These are phyloP conservation scores for Drosophila picticornis DNA, from an alignment of 2,888 invertebrate genomes.

Conservation along the genomic window DNA sequence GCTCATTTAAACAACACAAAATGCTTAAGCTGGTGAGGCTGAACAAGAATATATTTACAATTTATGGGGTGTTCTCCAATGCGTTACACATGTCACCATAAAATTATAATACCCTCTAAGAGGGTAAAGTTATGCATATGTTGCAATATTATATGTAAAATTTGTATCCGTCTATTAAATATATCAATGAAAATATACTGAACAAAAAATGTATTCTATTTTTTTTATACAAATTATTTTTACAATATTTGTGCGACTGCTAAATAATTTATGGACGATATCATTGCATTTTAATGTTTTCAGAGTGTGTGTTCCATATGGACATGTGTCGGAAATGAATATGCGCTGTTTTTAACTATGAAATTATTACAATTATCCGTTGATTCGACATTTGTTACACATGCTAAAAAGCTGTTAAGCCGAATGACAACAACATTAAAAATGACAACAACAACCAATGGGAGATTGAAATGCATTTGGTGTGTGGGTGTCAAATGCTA, in stretches of 20 bases:
- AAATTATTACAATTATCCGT: slow-evolving; percentile 54
- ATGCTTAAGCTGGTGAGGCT: background rate
- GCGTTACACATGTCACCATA: background rate
- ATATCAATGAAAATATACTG: background rate
- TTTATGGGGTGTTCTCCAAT: background rate
- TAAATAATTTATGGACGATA: background rate
- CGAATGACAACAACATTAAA: slow-evolving; percentile 7
- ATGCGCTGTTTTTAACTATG: slow-evolving; percentile 19
- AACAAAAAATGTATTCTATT: background rate
- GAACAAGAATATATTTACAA: background rate
- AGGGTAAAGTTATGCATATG: background rate
- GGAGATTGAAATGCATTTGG: slow-evolving; percentile 1
- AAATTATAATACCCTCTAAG: background rate
- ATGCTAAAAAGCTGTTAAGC: slow-evolving; percentile 21
- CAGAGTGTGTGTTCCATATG: background rate
- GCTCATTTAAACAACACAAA: too few relatives aligned
- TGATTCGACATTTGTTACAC: slow-evolving; percentile 41
- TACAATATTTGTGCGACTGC: background rate
- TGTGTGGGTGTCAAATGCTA: slow-evolving; percentile 21
- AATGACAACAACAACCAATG: slow-evolving; percentile 1
- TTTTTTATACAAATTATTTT: background rate
- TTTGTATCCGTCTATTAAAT: background rate
- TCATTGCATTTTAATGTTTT: background rate
- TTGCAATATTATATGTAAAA: background rate
- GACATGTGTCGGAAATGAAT: slow-evolving; percentile 15